Evolutionary conservation across 2,797 vertebrate species (phyloP), one percentile per base, ranked within the genome.

Genomic region (Sebastolobus altivelis): DNA sequence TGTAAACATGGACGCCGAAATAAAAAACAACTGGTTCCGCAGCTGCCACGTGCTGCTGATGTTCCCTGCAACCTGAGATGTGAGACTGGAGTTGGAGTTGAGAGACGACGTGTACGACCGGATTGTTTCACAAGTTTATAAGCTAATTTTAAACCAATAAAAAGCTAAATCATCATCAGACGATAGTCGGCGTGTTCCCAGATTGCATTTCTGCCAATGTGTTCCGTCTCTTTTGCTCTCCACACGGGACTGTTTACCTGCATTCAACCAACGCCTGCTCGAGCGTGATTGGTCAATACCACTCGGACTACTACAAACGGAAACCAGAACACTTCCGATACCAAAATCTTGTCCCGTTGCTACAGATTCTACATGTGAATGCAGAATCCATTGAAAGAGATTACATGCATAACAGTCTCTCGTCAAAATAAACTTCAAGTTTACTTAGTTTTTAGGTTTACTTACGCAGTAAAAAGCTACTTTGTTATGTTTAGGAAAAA

Each of bases 211-310:
- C 49, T 52, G 43, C 43, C 43, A 46, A 46, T 46, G 43, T 46
- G 43, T 46, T 46, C 43, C 43, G 0, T 52, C 49, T 52, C 8
- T n/a, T 52, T 52, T 52, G 49, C 1, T 52, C 8, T 52, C 49
- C 49, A 52, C 49, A 52, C 0, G 20, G 20, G 20, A 52, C 49
- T 52, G 20, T 52, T 52, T 52, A 52, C 49, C 49, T 52, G 49
- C 49, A 46, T 18, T 52, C 0, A 52, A 52, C 49, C 18, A 20
- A 52, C 0, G 18, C 8, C 20, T 52, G 49, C 18, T n/a, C 1
- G 0, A 52, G 0, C 0, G 0, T 46, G 0, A 46, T 1, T 0
- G 16, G 43, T 52, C 49, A 52, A 52, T 52, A 20, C 49, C 20
- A 52, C 0, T 52, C 0, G 0, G 52, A 54, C 52, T 54, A 54